phyloP scores from a whole-genome alignment of 1,140 invertebrate genomes.

The Ylistrum balloti region DNA sequence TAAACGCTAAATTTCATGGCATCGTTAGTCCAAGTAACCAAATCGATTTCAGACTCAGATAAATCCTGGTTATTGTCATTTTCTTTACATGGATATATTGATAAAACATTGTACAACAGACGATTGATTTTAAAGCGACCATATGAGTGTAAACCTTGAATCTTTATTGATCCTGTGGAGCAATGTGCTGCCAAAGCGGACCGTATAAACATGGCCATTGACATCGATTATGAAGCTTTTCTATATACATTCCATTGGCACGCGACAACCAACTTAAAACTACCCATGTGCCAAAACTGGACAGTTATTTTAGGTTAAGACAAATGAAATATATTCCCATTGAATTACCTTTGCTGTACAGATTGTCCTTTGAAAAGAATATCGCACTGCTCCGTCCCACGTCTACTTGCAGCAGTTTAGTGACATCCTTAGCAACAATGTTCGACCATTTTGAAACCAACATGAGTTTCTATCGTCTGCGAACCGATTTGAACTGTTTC shows the following conservation, averaged over 20 bases:
- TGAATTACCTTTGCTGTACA: neutral
- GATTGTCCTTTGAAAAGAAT: neutral
- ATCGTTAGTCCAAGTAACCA: neutral
- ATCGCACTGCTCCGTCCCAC: neutral
- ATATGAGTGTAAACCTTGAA: neutral
- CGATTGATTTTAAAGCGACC: neutral
- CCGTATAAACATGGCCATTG: conserved; percentile 2
- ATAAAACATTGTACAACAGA: neutral
- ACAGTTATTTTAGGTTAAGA: neutral
- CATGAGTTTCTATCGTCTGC: neutral
- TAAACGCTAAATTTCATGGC: no score
- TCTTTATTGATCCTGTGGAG: neutral
- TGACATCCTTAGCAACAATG: neutral
- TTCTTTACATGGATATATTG: neutral
- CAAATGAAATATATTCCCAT: neutral
- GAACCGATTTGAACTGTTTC: neutral
- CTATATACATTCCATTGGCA: neutral
- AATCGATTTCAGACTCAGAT: neutral
- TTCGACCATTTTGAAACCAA: neutral
- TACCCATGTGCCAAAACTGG: neutral
- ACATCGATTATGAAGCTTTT: conserved; percentile 11
- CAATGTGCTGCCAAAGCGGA: neutral
- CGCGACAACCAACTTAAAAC: neutral
- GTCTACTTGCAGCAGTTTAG: conserved; percentile 22
- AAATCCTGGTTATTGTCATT: neutral